These are phyloP conservation scores for Manduca sexta DNA, from an alignment of 1,140 invertebrate genomes.

Conservation along the genomic window DNA sequence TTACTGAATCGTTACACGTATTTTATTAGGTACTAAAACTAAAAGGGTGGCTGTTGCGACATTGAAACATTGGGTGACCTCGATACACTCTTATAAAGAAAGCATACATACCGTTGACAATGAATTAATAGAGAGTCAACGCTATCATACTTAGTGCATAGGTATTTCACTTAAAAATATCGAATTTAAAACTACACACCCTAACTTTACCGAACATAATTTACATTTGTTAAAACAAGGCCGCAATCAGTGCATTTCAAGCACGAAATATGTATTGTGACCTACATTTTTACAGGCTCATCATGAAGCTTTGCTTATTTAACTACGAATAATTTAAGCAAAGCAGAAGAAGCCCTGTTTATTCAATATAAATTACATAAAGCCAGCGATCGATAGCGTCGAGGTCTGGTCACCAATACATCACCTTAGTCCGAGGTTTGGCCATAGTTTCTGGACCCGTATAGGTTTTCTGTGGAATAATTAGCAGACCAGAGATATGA, in stretches of 20 bases:
- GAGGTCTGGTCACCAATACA: constrained; percentile 1
- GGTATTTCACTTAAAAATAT: no score
- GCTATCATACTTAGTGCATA: no score
- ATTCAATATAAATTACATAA: neutral
- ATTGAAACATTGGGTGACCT: constrained; percentile 42
- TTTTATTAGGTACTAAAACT: constrained; percentile 61
- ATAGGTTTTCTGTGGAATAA: constrained; percentile 27
- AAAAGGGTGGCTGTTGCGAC: constrained; percentile 60
- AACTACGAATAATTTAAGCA: no score
- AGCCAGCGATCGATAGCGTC: neutral
- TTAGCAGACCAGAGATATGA: neutral
- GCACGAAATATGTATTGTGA: no score
- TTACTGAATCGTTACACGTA: constrained; percentile 33
- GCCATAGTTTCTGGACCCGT: constrained; percentile 13
- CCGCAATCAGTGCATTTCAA: no score
- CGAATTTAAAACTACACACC: no score
- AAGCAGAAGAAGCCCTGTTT: no score
- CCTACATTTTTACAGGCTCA: no score
- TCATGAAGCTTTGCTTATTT: no score
- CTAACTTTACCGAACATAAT: no score
- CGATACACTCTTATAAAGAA: constrained; percentile 25
- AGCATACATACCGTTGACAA: neutral
- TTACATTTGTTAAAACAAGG: no score
- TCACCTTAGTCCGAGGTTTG: constrained; percentile 14
- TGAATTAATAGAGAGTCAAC: no score